phyloP scores from a whole-genome alignment of 2,797 vertebrate genomes.

The Salarias fasciatus region DNA sequence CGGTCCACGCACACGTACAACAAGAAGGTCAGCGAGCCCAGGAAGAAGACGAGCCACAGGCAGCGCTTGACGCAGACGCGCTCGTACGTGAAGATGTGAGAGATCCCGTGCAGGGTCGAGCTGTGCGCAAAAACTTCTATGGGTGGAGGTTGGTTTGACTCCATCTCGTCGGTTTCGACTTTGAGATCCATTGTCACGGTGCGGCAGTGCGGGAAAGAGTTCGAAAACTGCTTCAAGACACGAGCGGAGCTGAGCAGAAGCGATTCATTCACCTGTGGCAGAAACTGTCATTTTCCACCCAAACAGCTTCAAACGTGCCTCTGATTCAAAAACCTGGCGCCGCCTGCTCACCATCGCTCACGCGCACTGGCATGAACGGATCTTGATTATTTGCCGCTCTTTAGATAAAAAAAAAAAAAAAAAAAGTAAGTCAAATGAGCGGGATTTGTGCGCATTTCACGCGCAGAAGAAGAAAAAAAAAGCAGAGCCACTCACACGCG shows the following conservation, averaged over 20 bases:
- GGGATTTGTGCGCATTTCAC: neutral
- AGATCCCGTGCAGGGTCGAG: conserved; percentile 95
- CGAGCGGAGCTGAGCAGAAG: conserved; percentile 7
- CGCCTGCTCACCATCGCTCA: conserved; percentile 58
- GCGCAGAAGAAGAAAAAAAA: too few relatives aligned
- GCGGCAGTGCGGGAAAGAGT: conserved; percentile 6
- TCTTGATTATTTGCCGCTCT: conserved; percentile 14
- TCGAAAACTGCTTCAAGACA: conserved; percentile 21
- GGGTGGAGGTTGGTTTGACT: conserved; percentile 87
- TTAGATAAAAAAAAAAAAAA: neutral
- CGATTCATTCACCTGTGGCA: conserved; percentile 67
- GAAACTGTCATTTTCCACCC: conserved; percentile 34
- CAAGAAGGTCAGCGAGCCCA: conserved; percentile 91
- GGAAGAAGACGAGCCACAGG: conserved; percentile 93
- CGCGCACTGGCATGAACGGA: conserved; percentile 15
- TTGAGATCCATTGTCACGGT: conserved; percentile 91
- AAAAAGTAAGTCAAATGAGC: conserved; percentile 34
- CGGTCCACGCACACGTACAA: conserved; percentile 94
- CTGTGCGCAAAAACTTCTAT: conserved; percentile 95
- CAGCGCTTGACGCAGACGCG: conserved; percentile 90
- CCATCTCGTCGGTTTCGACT: conserved; percentile 89
- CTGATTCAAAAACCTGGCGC: conserved; percentile 29
- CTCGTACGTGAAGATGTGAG: conserved; percentile 98
- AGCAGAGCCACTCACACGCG: conserved; percentile 20
- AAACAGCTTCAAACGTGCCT: conserved; percentile 29